Percentiles rank a stretch among this genome's conserved stretches.
Evolutionary conservation across 2,113 vertebrate species (phyloP).

Genomic region (Actenoides lindsayi): DNA sequence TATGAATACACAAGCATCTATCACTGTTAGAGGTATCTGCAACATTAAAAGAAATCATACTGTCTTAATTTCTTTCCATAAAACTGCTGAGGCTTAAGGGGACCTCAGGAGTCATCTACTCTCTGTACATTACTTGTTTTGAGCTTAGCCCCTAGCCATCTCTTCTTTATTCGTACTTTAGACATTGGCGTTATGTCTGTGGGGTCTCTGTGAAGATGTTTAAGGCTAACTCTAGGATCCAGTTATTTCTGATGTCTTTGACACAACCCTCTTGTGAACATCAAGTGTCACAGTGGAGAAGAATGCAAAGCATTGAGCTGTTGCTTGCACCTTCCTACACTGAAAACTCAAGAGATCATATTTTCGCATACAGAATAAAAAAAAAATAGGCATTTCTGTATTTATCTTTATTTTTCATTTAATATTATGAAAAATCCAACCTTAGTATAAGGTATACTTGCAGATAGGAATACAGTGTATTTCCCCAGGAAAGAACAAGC

Average conservation of each 20-base stretch:
- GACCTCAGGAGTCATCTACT: background rate
- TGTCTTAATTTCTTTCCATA: background rate
- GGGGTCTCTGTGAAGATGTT: background rate
- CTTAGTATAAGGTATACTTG: background rate
- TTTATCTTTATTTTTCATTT: background rate
- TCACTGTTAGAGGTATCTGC: background rate
- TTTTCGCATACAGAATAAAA: background rate
- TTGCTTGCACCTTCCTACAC: background rate
- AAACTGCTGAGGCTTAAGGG: background rate
- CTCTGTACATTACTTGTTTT: background rate
- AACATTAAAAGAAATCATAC: background rate
- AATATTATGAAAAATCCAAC: background rate
- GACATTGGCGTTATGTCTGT: background rate
- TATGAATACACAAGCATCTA: background rate
- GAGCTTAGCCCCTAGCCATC: background rate
- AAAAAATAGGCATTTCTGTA: background rate
- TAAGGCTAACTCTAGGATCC: background rate
- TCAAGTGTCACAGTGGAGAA: background rate
- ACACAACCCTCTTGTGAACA: background rate
- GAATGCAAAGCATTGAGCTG: background rate
- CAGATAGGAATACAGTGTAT: background rate
- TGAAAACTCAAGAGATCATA: accelerated
- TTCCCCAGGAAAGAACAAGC: background rate
- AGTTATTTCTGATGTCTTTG: background rate
- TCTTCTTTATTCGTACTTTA: background rate